Base-by-base conservation (phyloP, 2,888 invertebrate genomes). In the Caprella mutica region DNA sequence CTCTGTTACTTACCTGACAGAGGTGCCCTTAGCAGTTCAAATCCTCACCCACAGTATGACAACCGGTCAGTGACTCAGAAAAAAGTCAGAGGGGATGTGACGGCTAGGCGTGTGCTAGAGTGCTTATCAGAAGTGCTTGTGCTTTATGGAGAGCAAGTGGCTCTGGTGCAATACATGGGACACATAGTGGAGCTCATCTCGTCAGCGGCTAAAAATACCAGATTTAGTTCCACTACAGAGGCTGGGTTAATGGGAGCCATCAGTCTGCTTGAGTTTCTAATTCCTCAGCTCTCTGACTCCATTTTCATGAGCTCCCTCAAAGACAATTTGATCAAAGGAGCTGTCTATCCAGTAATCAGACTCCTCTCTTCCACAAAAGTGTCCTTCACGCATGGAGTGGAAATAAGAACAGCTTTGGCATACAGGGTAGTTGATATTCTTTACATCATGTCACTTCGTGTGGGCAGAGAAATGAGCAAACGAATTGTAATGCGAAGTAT, bases 111-210 rank as follows among this genome's bases (percentile, higher is more conserved):
- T 70, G 90, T 97, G n/a, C 78, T 96, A 65, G 86, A 89, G 68
- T 92, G 92, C 71, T 81, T 97, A 26, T 83, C 85, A 61, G 83
- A 86, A 65, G 88, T 96, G 67, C 86, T 90, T 54, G 83, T 86
- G 39, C 76, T 91, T 68, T 91, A 89, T 72, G 91, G 90, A 24
- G 89, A 90, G 69, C 86, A 89, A 69, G 79, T 92, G 60, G 84
- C 92, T 69, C 77, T 91, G 65, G 76, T 86, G 67, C 93, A 93
- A 73, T 93, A 92, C 73, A 76, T 93, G 65, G 89, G 91, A 0
- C 90, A 91, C 70, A 85, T 89, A 76, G 83, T 84, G 29, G 92
- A 92, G 70, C 72, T 92, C 61, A 82, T 90, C 48, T 82, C 84
- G 1, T 78, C 87, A 17, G 88, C 88, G 67, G 43, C 46, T n/a